These are phyloP conservation scores for Agriopis aurantiaria DNA, from an alignment of 2,888 invertebrate genomes.

Conservation along the genomic window DNA sequence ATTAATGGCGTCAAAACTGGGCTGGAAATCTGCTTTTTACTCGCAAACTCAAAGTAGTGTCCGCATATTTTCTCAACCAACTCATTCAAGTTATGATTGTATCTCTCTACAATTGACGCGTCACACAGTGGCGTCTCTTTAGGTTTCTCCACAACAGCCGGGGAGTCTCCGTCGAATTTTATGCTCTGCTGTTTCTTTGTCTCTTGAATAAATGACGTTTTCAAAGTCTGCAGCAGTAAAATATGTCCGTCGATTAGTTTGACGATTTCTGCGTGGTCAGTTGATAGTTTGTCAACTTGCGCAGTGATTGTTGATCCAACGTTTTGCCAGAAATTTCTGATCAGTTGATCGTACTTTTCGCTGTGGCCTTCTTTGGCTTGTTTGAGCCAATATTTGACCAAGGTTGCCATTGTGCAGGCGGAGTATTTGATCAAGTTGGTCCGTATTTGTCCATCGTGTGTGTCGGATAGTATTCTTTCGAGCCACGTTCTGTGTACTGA, in stretches of 20 bases:
- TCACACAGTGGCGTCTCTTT: slow-evolving; percentile 44
- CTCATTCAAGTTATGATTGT: slow-evolving; percentile 74
- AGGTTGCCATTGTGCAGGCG: slow-evolving; percentile 57
- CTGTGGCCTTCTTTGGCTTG: slow-evolving; percentile 53
- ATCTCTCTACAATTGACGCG: slow-evolving; percentile 58
- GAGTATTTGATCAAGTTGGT: slow-evolving; percentile 60
- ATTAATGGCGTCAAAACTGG: slow-evolving; percentile 82
- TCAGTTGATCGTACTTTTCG: slow-evolving; percentile 65
- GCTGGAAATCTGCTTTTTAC: slow-evolving; percentile 67
- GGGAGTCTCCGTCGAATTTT: slow-evolving; percentile 61
- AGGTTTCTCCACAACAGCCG: neutral
- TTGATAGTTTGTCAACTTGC: slow-evolving; percentile 71
- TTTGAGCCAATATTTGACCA: slow-evolving; percentile 70
- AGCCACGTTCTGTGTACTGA: slow-evolving; percentile 67
- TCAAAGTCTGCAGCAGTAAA: slow-evolving; percentile 63
- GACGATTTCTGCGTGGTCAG: slow-evolving; percentile 68
- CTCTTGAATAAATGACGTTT: slow-evolving; percentile 56
- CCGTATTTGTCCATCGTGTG: slow-evolving; percentile 44
- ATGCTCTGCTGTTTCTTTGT: slow-evolving; percentile 60
- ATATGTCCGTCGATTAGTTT: slow-evolving; percentile 74
- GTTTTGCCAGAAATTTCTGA: slow-evolving; percentile 76
- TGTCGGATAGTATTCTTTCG: slow-evolving; percentile 46
- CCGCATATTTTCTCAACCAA: slow-evolving; percentile 78
- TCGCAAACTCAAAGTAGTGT: slow-evolving; percentile 86
- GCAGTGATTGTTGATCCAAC: slow-evolving; percentile 59